A percentile compares a stretch with the other conserved stretches of the same genome.
These are phyloP conservation scores for Epirrhoe tristata DNA, from an alignment of 2,888 invertebrate species.

Conservation along the genomic window DNA sequence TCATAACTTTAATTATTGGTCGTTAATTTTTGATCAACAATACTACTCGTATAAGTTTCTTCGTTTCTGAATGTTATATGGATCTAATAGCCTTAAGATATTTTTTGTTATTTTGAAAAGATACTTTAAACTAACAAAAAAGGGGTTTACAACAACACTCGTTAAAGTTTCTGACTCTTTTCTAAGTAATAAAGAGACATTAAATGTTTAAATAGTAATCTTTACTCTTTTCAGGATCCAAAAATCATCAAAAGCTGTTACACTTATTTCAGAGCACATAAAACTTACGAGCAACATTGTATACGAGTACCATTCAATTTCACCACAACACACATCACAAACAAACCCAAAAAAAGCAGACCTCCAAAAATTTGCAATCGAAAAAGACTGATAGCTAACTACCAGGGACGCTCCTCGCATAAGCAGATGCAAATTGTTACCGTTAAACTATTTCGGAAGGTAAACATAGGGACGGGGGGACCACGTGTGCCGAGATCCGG, in stretches of 20 bases:
- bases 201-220: too few species aligned
- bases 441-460: conserved; percentile 85
- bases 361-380: conserved; percentile 50
- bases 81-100: too few species aligned
- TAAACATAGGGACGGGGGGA: conserved; percentile 79
- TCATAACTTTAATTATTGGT: too few species aligned
- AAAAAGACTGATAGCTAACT: conserved; percentile 77
- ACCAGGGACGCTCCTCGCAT: conserved; percentile 80
- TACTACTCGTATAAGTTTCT: too few species aligned
- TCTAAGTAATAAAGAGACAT: too few species aligned
- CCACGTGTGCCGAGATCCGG: conserved; percentile 78
- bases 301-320: conserved; percentile 26
- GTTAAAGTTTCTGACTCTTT: too few species aligned
- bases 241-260: conserved; percentile 1
- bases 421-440: conserved; percentile 84
- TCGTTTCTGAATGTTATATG: too few species aligned
- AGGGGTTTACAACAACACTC: too few species aligned
- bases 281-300: conserved; percentile 23
- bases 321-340: conserved; percentile 35
- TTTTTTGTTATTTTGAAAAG: too few species aligned
- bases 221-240: neutral
- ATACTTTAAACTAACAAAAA: too few species aligned
- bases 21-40: neutral
- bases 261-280: conserved; percentile 1
- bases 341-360: conserved; percentile 42